Conservation (phyloP, 2,888 invertebrate genomes). For the Antheraea yamamai region DNA sequence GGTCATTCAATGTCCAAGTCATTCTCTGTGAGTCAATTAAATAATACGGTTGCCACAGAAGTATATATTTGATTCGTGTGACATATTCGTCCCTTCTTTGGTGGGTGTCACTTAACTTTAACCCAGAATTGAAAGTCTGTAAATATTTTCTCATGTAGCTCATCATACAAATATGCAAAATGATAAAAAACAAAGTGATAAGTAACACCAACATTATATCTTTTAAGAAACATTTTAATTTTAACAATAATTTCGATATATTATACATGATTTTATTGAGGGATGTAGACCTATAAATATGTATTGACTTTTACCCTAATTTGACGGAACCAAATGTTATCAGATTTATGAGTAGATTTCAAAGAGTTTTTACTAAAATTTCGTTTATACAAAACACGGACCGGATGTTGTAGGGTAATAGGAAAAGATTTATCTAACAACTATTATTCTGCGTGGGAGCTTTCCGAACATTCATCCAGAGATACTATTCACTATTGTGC, state of each 20-base stretch:
- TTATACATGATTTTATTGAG: slow-evolving; percentile 12
- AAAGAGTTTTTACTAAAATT: slow-evolving; percentile 18
- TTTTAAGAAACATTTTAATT: slow-evolving; percentile 35
- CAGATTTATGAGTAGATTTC: not conserved
- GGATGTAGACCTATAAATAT: not conserved
- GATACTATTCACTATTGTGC: slow-evolving; percentile 53
- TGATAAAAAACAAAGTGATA: slow-evolving; percentile 31
- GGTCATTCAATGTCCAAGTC: slow-evolving; percentile 22
- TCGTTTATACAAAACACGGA: slow-evolving; percentile 21
- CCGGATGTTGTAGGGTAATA: slow-evolving; percentile 54
- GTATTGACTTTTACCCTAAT: not conserved
- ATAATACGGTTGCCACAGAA: slow-evolving; percentile 40
- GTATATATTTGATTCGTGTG: slow-evolving; percentile 37
- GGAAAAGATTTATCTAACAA: slow-evolving; percentile 45
- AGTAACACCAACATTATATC: slow-evolving; percentile 31
- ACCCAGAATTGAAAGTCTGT: slow-evolving; percentile 28
- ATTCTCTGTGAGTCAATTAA: slow-evolving; percentile 21
- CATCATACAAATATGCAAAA: slow-evolving; percentile 36
- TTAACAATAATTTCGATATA: slow-evolving; percentile 16
- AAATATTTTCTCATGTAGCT: slow-evolving; percentile 31
- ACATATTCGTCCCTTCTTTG: slow-evolving; percentile 7
- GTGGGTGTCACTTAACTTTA: slow-evolving; percentile 19
- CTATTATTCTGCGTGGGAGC: slow-evolving; percentile 63
- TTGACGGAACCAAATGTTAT: slow-evolving; percentile 12
- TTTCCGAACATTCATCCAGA: slow-evolving; percentile 46